Base-by-base conservation (phyloP, 2,888 invertebrate genomes). In the Teleiodes luculella region DNA sequence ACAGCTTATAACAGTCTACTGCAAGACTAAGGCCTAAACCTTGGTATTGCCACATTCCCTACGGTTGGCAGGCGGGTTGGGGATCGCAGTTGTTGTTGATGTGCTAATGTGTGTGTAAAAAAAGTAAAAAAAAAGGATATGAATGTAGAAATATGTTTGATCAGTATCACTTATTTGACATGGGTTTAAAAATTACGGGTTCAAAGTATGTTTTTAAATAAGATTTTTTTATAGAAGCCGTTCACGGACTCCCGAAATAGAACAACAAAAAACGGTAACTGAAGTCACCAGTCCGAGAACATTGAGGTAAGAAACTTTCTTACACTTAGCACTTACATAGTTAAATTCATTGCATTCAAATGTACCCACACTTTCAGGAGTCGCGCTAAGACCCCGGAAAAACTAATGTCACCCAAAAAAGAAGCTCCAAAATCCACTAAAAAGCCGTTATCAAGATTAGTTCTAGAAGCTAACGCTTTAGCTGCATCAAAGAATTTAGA, bases 361-460 rank as follows among this genome's bases (percentile, higher is more conserved):
- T n/a, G n/a, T n/a, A n/a, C n/a, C n/a, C n/a, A n/a, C n/a, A n/a
- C 8, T 43, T 45, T 47, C 62, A 89, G 88, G 54, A 80, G 80
- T 61, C 78, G 85, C 16, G 78, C 86, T 1, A 88, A 83, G 67
- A 90, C 90, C 2, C 90, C 90, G 7, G 90, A 89, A 56, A 87
- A 85, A 62, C 56, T 80, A 1, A 74, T 84, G 68, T 79, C 87
- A 1, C 80, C 86, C 1, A 83, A 77, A 60, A 62, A 71, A 39
- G 87, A 86, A 31, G 70, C 68, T 2, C 64, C 78, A 1, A 67
- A 69, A 14, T 76, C 75, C 55, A 61, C 65, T 52, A 86, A 79
- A 53, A 90, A 85, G 62, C 80, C 90, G 0, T 65, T 90, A 1
- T 83, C 86, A 0, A 75, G 90, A 58, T 68, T 84, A 18, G 90